These are phyloP conservation scores for Cerastis rubricosa DNA, from an alignment of 2,888 invertebrate genomes.

Conservation along the genomic window DNA sequence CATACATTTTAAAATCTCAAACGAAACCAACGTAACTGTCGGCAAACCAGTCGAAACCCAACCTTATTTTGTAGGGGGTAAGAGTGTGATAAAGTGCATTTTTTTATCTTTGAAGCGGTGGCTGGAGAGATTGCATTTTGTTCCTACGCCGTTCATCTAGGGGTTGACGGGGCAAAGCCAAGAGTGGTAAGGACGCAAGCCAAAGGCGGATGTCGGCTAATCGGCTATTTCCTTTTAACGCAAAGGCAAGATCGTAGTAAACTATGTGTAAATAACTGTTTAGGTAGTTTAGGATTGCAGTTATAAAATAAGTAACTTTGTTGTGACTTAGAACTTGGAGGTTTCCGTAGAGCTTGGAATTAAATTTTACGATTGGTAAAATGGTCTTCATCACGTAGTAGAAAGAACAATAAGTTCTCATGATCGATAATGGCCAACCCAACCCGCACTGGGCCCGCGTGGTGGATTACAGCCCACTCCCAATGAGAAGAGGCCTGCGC, in stretches of 20 bases:
- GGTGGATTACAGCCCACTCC: too few relatives aligned
- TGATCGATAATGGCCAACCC: too few relatives aligned
- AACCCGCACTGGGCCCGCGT: too few relatives aligned
- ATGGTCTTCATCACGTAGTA: too few relatives aligned
- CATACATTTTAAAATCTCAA: conserved; percentile 73
- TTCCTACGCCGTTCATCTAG: conserved; percentile 81
- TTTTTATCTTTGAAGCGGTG: conserved; percentile 77
- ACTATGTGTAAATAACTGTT: conserved; percentile 10
- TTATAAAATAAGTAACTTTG: neutral
- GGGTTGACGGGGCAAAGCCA: conserved; percentile 75
- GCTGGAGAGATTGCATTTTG: conserved; percentile 83
- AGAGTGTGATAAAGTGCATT: conserved; percentile 49
- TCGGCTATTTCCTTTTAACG: conserved; percentile 45
- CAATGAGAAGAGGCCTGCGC: too few relatives aligned
- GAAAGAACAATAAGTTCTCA: too few relatives aligned
- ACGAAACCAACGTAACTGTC: conserved; percentile 48
- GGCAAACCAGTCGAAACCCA: conserved; percentile 40
- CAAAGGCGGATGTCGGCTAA: conserved; percentile 52
- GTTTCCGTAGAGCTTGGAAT: neutral
- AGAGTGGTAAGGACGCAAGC: conserved; percentile 63
- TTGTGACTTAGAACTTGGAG: neutral
- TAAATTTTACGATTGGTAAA: neutral
- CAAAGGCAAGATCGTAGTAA: neutral
- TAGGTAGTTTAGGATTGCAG: neutral
- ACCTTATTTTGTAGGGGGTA: conserved; percentile 57